phyloP scores from a whole-genome alignment of 2,113 vertebrate species.

The Corvus cornix region DNA sequence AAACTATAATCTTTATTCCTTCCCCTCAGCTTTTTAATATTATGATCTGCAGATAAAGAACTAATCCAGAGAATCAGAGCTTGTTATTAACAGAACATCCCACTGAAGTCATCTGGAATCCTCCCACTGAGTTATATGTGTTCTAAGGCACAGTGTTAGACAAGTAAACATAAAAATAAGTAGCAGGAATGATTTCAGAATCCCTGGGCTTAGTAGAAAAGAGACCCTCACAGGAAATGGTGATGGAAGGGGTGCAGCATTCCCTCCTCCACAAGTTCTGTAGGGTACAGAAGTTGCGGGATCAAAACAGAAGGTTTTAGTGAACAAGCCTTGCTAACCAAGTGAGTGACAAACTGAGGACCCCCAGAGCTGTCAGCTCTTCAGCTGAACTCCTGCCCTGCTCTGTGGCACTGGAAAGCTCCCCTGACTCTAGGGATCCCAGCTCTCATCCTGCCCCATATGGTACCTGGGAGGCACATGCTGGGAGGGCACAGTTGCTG shows the following conservation, averaged over 20 bases:
- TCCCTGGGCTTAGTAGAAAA: neutral
- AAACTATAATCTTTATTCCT: neutral
- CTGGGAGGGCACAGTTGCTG: neutral
- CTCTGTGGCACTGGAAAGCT: neutral
- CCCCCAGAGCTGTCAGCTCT: neutral
- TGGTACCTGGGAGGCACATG: neutral
- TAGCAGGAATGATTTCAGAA: neutral
- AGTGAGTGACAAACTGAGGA: neutral
- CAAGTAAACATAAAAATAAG: neutral
- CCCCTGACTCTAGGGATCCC: neutral
- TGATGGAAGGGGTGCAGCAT: neutral
- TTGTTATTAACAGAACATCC: constrained; percentile 12
- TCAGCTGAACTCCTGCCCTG: neutral
- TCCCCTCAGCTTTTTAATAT: neutral
- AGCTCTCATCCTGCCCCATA: neutral
- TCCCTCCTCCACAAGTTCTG: neutral
- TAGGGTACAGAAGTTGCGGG: neutral
- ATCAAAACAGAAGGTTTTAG: neutral
- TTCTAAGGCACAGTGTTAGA: neutral
- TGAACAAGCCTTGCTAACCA: neutral
- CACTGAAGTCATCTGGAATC: constrained; percentile 1
- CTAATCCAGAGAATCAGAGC: neutral
- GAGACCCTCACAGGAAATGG: neutral
- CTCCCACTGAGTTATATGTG: neutral
- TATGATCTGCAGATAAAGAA: constrained; percentile 1